Conservation (phyloP, 2,888 invertebrate genomes). For the Clitarchus hookeri region DNA sequence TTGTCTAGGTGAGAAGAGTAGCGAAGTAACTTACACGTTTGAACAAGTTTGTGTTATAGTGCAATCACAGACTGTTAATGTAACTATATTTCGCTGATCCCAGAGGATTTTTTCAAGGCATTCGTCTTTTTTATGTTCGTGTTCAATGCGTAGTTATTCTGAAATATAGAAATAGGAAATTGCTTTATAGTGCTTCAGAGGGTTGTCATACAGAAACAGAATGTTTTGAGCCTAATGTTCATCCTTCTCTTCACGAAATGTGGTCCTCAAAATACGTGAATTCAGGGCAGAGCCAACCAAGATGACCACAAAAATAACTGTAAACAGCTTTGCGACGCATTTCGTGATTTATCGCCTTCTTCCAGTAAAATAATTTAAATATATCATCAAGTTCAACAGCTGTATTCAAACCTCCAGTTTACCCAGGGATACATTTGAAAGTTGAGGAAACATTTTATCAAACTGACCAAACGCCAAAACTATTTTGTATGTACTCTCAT, state of each 20-base stretch:
- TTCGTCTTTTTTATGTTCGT: background rate
- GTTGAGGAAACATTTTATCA: no score
- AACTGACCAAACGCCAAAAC: no score
- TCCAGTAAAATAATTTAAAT: no score
- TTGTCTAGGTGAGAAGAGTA: no score
- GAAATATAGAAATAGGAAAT: background rate
- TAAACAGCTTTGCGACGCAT: no score
- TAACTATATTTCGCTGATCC: background rate
- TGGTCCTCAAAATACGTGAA: background rate
- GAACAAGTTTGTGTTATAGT: background rate
- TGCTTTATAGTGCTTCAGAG: background rate
- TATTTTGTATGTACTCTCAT: no score
- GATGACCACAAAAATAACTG: background rate
- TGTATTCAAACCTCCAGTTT: no score
- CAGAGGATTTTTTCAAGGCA: background rate
- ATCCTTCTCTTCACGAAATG: background rate
- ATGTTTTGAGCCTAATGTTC: background rate
- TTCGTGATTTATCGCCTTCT: no score
- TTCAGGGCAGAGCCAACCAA: background rate
- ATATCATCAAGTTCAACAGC: no score
- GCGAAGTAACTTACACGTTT: background rate
- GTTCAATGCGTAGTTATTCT: background rate
- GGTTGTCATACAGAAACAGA: background rate
- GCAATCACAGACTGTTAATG: background rate
- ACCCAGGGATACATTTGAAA: no score